A percentile compares a stretch with the other conserved stretches of the same genome.
phyloP scores from a whole-genome alignment of 2,797 vertebrate species.

The Amphiprion clarkii region DNA sequence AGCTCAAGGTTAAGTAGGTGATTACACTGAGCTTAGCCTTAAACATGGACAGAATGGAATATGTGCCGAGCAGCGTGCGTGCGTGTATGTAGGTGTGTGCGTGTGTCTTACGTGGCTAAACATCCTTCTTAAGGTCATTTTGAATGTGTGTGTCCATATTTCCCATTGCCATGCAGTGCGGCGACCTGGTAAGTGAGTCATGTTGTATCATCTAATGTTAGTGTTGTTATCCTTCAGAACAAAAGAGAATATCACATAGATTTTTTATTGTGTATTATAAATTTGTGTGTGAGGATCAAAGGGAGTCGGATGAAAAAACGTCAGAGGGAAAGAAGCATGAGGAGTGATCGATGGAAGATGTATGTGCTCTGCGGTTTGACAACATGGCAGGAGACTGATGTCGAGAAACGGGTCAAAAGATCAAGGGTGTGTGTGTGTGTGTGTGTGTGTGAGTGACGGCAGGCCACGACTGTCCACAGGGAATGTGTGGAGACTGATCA shows the following conservation, averaged over 20 bases:
- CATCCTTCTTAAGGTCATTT: slow-evolving; percentile 11
- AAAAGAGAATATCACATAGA: neutral
- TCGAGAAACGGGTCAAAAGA: slow-evolving; percentile 28
- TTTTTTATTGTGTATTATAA: neutral
- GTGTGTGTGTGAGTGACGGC: slow-evolving; percentile 17
- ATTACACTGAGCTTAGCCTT: slow-evolving; percentile 23
- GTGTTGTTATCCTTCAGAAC: neutral
- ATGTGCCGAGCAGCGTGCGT: neutral
- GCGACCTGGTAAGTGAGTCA: slow-evolving; percentile 6
- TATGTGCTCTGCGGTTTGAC: slow-evolving; percentile 17
- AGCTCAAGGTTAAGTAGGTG: slow-evolving; percentile 32
- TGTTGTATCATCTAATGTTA: neutral
- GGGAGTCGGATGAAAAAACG: neutral
- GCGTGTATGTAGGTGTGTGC: neutral
- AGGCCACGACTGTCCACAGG: neutral
- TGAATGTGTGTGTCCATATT: neutral
- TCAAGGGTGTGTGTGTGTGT: slow-evolving; percentile 25
- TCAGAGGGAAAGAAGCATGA: slow-evolving; percentile 6
- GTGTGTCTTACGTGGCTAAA: no score
- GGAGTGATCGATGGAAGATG: slow-evolving; percentile 17
- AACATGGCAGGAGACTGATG: slow-evolving; percentile 17
- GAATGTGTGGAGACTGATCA: slow-evolving; percentile 16
- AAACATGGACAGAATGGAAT: slow-evolving; percentile 34
- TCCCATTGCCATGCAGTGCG: neutral
- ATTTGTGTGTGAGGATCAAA: neutral